phyloP scores from a whole-genome alignment of 2,888 invertebrate species.

The Lacanobia wlatinum region DNA sequence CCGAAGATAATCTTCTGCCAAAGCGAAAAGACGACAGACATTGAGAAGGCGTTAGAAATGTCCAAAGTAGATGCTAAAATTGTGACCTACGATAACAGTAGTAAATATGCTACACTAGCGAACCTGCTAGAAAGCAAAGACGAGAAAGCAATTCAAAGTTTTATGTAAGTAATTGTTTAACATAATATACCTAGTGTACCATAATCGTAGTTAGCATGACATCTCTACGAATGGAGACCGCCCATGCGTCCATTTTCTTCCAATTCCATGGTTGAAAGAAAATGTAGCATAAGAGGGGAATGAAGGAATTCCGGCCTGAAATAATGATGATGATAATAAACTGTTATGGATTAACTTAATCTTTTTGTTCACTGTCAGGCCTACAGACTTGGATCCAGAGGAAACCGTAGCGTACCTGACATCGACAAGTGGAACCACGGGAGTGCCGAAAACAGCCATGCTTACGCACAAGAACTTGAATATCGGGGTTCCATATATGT shows the following conservation, averaged over 20 bases:
- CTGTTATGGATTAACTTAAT: no score
- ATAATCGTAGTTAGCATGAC: no score
- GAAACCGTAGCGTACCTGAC: neutral
- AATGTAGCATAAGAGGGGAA: no score
- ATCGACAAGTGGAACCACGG: constrained; percentile 3
- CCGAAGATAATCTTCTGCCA: constrained; percentile 58
- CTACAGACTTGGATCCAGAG: neutral
- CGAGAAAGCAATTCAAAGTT: constrained; percentile 17
- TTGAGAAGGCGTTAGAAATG: constrained; percentile 40
- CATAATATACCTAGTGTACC: no score
- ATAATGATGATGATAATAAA: no score
- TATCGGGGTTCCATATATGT: constrained; percentile 71
- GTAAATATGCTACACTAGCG: constrained; percentile 20
- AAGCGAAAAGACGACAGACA: constrained; percentile 29
- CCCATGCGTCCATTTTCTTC: no score
- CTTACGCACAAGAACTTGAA: constrained; percentile 80
- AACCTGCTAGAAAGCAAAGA: constrained; percentile 25
- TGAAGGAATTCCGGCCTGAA: no score
- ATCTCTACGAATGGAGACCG: no score
- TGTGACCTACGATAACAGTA: constrained; percentile 29
- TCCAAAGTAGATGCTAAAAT: constrained; percentile 16
- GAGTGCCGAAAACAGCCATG: constrained; percentile 59
- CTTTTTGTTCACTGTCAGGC: neutral
- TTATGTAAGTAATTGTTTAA: constrained; percentile 43
- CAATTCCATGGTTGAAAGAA: no score